Evolutionary conservation across 1,140 invertebrate genomes (phyloP).

Genomic region (Bombus impatiens): DNA sequence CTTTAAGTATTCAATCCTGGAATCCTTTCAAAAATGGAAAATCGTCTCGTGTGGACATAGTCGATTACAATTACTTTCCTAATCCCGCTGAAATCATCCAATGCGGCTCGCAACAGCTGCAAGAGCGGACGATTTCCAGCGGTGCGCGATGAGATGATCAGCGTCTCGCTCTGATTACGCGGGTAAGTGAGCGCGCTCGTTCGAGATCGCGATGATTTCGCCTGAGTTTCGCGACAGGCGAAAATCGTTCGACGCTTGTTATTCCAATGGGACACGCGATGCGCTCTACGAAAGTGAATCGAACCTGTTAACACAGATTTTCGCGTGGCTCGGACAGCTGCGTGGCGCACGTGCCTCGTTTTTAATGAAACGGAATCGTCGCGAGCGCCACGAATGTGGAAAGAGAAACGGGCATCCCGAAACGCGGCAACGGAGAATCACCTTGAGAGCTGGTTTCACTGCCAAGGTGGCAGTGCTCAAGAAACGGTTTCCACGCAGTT

Average conservation of each 20-base stretch:
- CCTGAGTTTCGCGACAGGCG: constrained; percentile 3
- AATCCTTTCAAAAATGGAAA: not conserved
- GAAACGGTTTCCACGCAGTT: not conserved
- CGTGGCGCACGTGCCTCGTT: constrained; percentile 42
- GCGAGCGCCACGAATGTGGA: constrained; percentile 12
- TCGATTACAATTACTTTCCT: not conserved
- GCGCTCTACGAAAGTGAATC: constrained; percentile 62
- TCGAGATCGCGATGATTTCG: constrained; percentile 51
- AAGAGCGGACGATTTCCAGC: not conserved
- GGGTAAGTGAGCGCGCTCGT: not conserved
- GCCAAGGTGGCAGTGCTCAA: constrained; percentile 29
- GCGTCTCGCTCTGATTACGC: constrained; percentile 64
- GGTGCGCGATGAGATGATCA: not conserved
- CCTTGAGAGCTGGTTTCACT: constrained; percentile 52
- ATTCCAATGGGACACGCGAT: constrained; percentile 43
- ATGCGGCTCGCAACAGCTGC: not conserved
- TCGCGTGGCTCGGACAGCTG: not conserved
- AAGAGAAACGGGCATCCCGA: constrained; percentile 51
- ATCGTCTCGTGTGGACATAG: not conserved
- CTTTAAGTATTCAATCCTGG: not conserved
- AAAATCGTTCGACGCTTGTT: constrained; percentile 50
- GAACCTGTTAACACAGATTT: constrained; percentile 41
- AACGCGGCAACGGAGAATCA: constrained; percentile 37
- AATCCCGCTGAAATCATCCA: not conserved
- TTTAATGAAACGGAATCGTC: constrained; percentile 55